Conservation (phyloP, 2,797 vertebrate species). For the Acanthornis magna region DNA sequence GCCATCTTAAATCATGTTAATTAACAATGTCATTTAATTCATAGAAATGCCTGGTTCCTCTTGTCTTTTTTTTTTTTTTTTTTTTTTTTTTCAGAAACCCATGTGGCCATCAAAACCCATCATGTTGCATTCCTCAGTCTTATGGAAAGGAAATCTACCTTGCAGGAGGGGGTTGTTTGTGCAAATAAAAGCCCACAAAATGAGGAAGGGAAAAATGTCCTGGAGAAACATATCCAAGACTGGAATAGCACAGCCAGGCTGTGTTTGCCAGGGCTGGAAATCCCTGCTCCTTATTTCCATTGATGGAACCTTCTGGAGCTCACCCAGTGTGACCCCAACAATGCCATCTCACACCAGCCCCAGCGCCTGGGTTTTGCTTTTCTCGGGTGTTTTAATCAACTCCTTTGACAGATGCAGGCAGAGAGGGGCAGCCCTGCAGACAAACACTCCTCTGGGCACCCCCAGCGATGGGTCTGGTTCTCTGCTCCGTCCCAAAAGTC, state of each 20-base stretch:
- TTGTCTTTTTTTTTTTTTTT: not conserved
- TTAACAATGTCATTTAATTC: not conserved
- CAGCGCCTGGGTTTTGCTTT: not conserved
- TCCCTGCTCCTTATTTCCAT: not conserved
- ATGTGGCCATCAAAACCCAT: not conserved
- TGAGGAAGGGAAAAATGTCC: not conserved
- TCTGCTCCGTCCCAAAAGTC: not conserved
- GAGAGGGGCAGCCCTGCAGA: not conserved
- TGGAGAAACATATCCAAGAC: not conserved
- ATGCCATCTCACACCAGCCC: not conserved
- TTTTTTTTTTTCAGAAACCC: not conserved
- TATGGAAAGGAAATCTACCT: not conserved
- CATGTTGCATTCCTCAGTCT: not conserved
- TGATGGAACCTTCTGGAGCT: not conserved
- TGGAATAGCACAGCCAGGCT: not conserved
- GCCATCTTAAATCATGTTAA: conserved; percentile 40
- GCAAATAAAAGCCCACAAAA: not conserved
- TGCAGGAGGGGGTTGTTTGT: not conserved
- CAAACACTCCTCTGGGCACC: not conserved
- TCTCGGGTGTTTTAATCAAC: not conserved
- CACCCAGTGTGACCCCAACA: not conserved
- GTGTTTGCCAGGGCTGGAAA: not conserved
- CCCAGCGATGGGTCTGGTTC: not conserved
- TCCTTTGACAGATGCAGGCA: not conserved
- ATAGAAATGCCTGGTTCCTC: not conserved